phyloP scores from a whole-genome alignment of 2,797 vertebrate genomes.

The Lithobates pipiens region DNA sequence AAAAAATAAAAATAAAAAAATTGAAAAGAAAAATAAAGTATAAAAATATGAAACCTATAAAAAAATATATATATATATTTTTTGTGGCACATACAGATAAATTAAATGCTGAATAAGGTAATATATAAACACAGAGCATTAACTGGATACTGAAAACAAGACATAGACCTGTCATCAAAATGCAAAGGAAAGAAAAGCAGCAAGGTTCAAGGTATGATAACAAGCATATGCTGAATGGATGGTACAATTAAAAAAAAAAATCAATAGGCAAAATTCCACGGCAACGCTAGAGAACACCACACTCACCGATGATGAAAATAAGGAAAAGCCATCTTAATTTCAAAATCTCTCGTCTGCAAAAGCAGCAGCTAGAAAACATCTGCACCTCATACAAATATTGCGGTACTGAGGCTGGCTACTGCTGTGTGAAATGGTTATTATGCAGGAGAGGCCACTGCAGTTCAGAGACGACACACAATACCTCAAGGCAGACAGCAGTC shows the following conservation, averaged over 20 bases:
- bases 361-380: slow-evolving; percentile 71
- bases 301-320: slow-evolving; percentile 61
- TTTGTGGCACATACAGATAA: neutral
- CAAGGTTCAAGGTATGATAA: neutral
- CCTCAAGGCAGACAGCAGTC: slow-evolving; percentile 79
- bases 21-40: too few relatives aligned
- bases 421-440: slow-evolving; percentile 86
- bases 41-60: too few relatives aligned
- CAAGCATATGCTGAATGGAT: slow-evolving; percentile 9
- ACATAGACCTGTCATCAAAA: slow-evolving; percentile 3
- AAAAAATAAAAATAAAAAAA: too few relatives aligned
- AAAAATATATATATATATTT: too few relatives aligned
- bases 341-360: slow-evolving; percentile 67
- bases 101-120: neutral
- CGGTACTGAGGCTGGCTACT: slow-evolving; percentile 81
- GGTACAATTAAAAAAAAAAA: slow-evolving; percentile 33
- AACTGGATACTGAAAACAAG: neutral
- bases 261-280: slow-evolving; percentile 52
- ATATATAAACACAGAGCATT: neutral
- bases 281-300: slow-evolving; percentile 59
- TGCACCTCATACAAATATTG: slow-evolving; percentile 80
- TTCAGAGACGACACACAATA: slow-evolving; percentile 87
- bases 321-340: slow-evolving; percentile 56
- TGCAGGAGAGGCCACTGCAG: slow-evolving; percentile 86
- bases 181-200: slow-evolving; percentile 1